These are phyloP conservation scores for Pristionchus entomophagus DNA, from an alignment of 2,888 invertebrate species.

Conservation along the genomic window DNA sequence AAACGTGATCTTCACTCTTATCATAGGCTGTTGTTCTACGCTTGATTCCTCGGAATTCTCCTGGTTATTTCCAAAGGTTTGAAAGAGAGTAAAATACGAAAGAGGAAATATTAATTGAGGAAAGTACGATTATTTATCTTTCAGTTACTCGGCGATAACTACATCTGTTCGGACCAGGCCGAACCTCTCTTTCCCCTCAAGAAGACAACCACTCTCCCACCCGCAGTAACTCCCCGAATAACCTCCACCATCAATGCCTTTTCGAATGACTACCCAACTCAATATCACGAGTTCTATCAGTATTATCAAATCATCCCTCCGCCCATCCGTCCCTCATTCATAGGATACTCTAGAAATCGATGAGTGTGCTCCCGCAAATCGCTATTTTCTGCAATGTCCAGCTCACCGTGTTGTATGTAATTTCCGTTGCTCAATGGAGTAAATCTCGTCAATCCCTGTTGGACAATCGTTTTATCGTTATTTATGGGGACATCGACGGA, in stretches of 20 bases:
- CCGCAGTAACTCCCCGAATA: neutral
- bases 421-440: neutral
- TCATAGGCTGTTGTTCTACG: no score
- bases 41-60: no score
- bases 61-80: no score
- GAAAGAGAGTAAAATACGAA: no score
- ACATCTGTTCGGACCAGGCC: slow-evolving; percentile 6
- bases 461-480: neutral
- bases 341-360: slow-evolving; percentile 29
- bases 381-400: neutral
- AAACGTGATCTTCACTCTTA: no score
- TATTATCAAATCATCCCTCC: neutral
- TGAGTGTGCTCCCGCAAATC: neutral
- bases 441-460: neutral
- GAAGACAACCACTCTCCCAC: slow-evolving; percentile 5
- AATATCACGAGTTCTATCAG: slow-evolving; percentile 1
- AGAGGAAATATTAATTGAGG: no score
- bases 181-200: slow-evolving; percentile 32
- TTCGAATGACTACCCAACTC: slow-evolving; percentile 10
- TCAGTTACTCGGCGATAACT: slow-evolving; percentile 27
- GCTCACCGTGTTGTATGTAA: neutral
- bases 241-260: slow-evolving; percentile 9
- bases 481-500: no score
- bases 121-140: no score
- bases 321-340: neutral